Conservation (phyloP, 2,797 vertebrate genomes). For the Gymnoscopelus microlampas region DNA sequence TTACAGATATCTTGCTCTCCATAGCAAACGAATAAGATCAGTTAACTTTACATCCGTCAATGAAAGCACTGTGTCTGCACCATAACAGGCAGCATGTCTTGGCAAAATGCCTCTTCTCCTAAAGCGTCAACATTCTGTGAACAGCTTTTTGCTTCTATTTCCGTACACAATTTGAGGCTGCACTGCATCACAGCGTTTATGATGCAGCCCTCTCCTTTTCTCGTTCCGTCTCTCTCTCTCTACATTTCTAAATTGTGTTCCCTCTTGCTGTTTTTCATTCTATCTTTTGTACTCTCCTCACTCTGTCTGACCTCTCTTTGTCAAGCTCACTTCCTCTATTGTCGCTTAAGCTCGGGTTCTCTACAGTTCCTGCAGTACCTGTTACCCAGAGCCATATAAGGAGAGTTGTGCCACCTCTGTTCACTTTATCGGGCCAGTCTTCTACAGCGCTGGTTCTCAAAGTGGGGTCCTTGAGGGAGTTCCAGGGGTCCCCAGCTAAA, state of each 20-base stretch:
- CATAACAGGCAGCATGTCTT: constrained; percentile 12
- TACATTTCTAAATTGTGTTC: not conserved
- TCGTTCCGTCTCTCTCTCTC: not conserved
- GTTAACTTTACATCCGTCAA: no score
- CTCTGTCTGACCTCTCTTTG: not conserved
- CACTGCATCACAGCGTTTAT: constrained; percentile 48
- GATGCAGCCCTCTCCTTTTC: constrained; percentile 6
- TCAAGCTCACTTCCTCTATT: not conserved
- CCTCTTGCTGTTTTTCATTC: not conserved
- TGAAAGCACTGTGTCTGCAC: no score
- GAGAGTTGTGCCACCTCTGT: no score
- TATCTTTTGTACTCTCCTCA: not conserved
- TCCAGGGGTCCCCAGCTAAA: no score
- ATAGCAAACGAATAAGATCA: no score
- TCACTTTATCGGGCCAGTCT: no score
- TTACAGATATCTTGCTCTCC: no score
- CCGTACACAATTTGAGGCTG: constrained; percentile 50
- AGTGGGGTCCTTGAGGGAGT: no score
- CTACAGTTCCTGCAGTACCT: no score
- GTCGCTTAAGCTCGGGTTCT: no score
- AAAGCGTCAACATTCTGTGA: constrained; percentile 58
- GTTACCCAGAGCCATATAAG: no score
- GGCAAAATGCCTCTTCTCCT: constrained; percentile 62
- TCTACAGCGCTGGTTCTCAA: no score
- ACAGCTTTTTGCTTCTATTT: constrained; percentile 61